Percentiles rank a stretch among this genome's conserved stretches.
Evolutionary conservation across 35 echinoderm and acorn worm species (phyloP).

Genomic region (Eucidaris tribuloides): DNA sequence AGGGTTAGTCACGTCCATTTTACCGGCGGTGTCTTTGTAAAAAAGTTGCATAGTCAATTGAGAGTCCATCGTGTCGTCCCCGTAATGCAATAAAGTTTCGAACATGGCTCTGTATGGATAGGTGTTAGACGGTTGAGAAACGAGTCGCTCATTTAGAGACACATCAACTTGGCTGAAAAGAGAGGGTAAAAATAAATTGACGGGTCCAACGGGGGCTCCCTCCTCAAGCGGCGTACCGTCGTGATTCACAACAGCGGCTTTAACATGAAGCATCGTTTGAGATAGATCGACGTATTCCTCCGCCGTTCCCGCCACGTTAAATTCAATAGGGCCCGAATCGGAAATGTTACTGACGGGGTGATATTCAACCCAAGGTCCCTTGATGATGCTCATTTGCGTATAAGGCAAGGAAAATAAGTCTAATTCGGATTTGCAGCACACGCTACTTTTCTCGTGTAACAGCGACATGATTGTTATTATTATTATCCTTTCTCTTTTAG

Average conservation of each 20-base stretch:
- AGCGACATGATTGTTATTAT: constrained; percentile 40
- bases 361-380: constrained; percentile 62
- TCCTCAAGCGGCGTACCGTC: not conserved
- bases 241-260: constrained; percentile 33
- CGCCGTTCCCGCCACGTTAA: constrained; percentile 43
- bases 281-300: constrained; percentile 66
- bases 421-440: constrained; percentile 45
- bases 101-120: constrained; percentile 64
- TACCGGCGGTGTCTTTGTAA: constrained; percentile 76
- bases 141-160: constrained; percentile 46
- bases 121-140: constrained; percentile 47
- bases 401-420: constrained; percentile 54
- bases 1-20: constrained; percentile 50
- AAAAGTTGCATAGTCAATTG: constrained; percentile 55
- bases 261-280: constrained; percentile 34
- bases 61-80: constrained; percentile 28
- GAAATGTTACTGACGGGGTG: constrained; percentile 54
- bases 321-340: constrained; percentile 51
- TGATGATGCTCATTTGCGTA: constrained; percentile 45
- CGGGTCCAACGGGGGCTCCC: constrained; percentile 40
- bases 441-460: constrained; percentile 32
- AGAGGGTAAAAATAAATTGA: constrained; percentile 44
- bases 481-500: not conserved
- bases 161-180: constrained; percentile 66
- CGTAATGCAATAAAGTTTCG: constrained; percentile 50